phyloP scores from a whole-genome alignment of 2,797 vertebrate species.

The Dryobates pubescens region DNA sequence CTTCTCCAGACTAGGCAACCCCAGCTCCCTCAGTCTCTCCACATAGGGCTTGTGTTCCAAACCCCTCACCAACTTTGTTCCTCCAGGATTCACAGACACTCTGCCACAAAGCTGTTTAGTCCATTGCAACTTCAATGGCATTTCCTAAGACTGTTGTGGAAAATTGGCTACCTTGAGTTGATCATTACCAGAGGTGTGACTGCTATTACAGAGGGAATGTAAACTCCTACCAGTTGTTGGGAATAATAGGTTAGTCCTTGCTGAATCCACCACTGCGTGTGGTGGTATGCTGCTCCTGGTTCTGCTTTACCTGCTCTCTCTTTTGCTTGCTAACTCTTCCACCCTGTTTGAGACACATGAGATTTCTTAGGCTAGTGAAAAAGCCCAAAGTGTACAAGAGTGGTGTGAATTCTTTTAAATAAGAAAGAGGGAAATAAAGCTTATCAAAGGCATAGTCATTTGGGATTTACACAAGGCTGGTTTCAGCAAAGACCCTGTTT shows the following conservation, averaged over 20 bases:
- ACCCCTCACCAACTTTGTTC: neutral
- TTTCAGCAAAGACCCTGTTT: neutral
- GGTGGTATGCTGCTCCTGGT: neutral
- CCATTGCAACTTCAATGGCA: neutral
- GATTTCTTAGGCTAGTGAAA: neutral
- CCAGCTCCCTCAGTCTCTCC: too few species aligned
- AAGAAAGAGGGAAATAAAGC: neutral
- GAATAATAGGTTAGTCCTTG: neutral
- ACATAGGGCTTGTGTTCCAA: too few species aligned
- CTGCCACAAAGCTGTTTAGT: neutral
- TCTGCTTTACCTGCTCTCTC: neutral
- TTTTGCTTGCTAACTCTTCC: neutral
- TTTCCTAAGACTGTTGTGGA: slow-evolving; percentile 13
- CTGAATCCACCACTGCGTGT: neutral
- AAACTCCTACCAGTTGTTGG: neutral
- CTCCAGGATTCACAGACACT: neutral
- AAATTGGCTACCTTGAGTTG: neutral
- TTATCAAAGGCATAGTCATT: neutral
- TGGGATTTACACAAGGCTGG: neutral
- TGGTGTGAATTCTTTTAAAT: neutral
- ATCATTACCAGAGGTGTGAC: neutral
- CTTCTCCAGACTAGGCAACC: too few species aligned
- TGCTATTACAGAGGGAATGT: neutral
- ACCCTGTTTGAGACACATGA: rapidly evolving
- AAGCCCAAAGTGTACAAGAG: rapidly evolving